These are phyloP conservation scores for Drosophila tani DNA, from an alignment of 1,140 invertebrate species.

Conservation along the genomic window DNA sequence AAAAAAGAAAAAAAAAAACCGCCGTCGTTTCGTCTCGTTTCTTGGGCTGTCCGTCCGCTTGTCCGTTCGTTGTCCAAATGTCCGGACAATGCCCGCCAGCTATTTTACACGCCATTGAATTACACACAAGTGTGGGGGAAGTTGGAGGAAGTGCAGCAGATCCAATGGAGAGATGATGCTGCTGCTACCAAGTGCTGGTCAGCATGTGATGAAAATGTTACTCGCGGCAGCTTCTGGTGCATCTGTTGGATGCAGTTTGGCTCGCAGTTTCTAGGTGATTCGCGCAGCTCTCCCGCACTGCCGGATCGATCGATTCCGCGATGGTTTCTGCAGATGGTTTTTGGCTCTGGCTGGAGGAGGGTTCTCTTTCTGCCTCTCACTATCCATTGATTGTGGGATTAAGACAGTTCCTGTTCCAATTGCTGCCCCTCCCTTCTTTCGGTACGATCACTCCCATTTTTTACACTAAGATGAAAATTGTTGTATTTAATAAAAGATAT, in stretches of 20 bases:
- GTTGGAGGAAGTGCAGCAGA: conserved; percentile 17
- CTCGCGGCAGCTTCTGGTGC: conserved; percentile 8
- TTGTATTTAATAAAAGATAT: too few relatives aligned
- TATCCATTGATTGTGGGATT: conserved; percentile 76
- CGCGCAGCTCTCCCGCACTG: conserved; percentile 33
- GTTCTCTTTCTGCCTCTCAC: conserved; percentile 37
- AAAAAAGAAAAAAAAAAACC: conserved; percentile 4
- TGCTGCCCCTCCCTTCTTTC: conserved; percentile 6
- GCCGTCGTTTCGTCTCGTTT: conserved; percentile 48
- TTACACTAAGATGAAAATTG: background rate
- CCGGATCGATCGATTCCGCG: conserved; percentile 45
- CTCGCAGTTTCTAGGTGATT: conserved; percentile 15
- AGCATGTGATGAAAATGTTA: conserved; percentile 51
- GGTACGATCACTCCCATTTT: conserved; percentile 25
- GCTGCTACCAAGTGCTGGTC: conserved; percentile 36
- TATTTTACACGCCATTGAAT: conserved; percentile 81
- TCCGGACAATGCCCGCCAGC: conserved; percentile 65
- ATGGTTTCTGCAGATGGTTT: conserved; percentile 55
- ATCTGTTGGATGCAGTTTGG: conserved; percentile 18
- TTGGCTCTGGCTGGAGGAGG: conserved; percentile 43
- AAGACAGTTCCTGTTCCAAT: conserved; percentile 52
- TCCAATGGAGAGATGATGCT: conserved; percentile 11
- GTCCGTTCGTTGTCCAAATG: conserved; percentile 24
- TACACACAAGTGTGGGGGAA: conserved; percentile 59
- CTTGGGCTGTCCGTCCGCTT: conserved; percentile 19